These are phyloP conservation scores for Lamproptera curius DNA, from an alignment of 2,888 invertebrate genomes.

Conservation along the genomic window DNA sequence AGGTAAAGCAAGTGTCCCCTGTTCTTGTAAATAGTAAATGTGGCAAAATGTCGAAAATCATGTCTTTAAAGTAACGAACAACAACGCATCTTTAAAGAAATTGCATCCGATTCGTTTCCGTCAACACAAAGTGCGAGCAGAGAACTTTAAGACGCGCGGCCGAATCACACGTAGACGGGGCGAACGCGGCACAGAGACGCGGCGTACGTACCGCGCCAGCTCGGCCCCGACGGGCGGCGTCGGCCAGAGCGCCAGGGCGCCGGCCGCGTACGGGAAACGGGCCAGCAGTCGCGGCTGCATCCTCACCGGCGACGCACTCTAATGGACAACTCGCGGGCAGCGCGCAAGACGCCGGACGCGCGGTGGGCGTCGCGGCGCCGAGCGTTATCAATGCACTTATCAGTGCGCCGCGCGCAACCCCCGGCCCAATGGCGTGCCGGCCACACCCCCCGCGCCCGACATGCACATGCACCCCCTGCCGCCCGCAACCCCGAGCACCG, in stretches of 20 bases:
- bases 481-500: conserved; percentile 15
- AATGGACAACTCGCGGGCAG: too few species aligned
- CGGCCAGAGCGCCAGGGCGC: not conserved
- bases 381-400: conserved; percentile 20
- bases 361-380: conserved; percentile 15
- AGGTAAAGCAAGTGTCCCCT: too few species aligned
- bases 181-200: not conserved
- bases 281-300: too few species aligned
- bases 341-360: conserved; percentile 5
- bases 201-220: not conserved
- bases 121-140: too few species aligned
- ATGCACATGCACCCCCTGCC: conserved; percentile 25
- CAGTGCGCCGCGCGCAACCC: conserved; percentile 23
- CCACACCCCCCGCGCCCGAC: conserved; percentile 38
- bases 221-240: not conserved
- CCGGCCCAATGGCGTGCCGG: conserved; percentile 43
- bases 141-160: too few species aligned
- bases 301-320: too few species aligned
- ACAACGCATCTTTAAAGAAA: too few species aligned
- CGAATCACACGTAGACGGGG: conserved; percentile 16
- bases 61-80: too few species aligned
- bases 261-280: conserved; percentile 2
- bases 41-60: too few species aligned
- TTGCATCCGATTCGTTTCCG: too few species aligned
- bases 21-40: too few species aligned